Base-by-base conservation (phyloP, 2,113 vertebrate genomes). In the Nesospiza acunhae region DNA sequence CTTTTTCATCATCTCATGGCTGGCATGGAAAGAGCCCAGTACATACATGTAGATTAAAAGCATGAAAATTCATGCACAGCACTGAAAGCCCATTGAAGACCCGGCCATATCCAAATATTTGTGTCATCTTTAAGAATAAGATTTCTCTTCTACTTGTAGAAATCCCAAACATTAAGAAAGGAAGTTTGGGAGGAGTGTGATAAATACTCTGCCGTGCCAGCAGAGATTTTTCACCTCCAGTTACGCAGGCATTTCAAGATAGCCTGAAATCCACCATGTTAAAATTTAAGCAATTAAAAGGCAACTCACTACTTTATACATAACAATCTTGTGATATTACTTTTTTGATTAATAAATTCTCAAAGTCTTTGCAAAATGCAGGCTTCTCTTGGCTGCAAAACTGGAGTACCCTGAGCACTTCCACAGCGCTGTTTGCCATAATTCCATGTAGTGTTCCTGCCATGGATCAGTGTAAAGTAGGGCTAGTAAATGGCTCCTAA, bases 391-490 rank as follows among this genome's bases (percentile, higher is more conserved):
- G 42, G 24, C 49, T 84, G 72, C 27, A 73, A 27, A 79, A n/a
- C 39, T 80, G 35, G 47, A 49, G 35, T 31, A 64, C 33, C 62
- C 46, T 6, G 31, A 68, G 68, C 23, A 7, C 73, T 69, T 66
- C 66, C 31, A 82, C 31, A 96, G 84, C 70, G 89, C 60, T 75
- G 63, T 60, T 86, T 79, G 66, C 37, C 80, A 11, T 50, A 93
- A 96, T 85, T 92, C 70, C 89, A 79, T 90, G 64, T 31, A 90
- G 59, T 60, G 77, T 70, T 90, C 80, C 84, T 91, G 81, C 85
- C 77, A 78, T 10, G 49, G 97, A 53, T 92, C 93, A 91, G 41
- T 16, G 89, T 67, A 97, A 97, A 96, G 89, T 33, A 94, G 94
- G 96, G 67, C 31, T 84, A 21, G 3, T 80, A 93, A 94, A 68